Conservation (phyloP, 2,888 invertebrate species). For the Bursaphelenchus okinawaensis region DNA sequence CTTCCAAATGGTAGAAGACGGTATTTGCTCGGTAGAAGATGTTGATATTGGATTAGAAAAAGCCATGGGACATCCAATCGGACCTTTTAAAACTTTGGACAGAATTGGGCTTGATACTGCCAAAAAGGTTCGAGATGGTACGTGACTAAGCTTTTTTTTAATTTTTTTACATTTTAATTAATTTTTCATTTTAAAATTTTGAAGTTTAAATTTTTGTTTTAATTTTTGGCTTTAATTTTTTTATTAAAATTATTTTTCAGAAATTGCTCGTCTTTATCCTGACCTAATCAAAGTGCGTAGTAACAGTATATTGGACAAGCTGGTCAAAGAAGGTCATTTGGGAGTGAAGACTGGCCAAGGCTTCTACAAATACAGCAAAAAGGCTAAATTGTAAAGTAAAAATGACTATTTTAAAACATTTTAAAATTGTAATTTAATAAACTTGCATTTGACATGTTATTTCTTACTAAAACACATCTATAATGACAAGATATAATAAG, state of each 20-base stretch:
- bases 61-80: constrained; percentile 17
- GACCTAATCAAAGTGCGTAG: constrained; percentile 69
- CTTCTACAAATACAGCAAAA: constrained; percentile 69
- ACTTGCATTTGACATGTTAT: too few relatives aligned
- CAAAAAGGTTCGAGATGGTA: constrained; percentile 11
- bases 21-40: constrained; percentile 12
- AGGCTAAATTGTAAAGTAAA: not conserved
- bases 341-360: constrained; percentile 77
- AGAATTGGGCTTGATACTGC: constrained; percentile 17
- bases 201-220: not conserved
- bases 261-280: constrained; percentile 72
- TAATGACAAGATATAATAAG: too few relatives aligned
- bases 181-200: not conserved
- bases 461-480: too few relatives aligned
- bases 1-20: constrained; percentile 12
- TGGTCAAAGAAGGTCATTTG: constrained; percentile 73
- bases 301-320: constrained; percentile 59
- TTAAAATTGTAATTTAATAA: too few relatives aligned
- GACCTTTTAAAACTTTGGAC: constrained; percentile 14
- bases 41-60: constrained; percentile 15
- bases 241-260: constrained; percentile 59
- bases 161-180: not conserved
- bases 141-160: not conserved
- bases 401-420: too few relatives aligned
- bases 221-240: not conserved